Conservation (phyloP, 2,888 invertebrate genomes). For the Drosophila anomelani region DNA sequence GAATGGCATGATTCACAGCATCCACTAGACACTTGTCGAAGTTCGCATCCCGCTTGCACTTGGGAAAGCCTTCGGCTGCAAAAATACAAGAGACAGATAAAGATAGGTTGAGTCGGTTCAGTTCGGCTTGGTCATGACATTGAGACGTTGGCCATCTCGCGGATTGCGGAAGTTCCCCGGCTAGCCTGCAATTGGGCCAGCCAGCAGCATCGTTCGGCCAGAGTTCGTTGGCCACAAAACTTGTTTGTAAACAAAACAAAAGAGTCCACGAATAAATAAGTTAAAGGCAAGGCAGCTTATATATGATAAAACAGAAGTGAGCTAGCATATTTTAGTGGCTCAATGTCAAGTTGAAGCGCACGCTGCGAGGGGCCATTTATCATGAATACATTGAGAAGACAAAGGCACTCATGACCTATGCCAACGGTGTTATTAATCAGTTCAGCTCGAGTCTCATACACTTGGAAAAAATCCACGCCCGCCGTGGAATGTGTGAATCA, state of each 20-base stretch:
- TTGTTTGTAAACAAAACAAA: slow-evolving; percentile 53
- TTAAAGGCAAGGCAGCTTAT: slow-evolving; percentile 5
- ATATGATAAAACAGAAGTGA: slow-evolving; percentile 47
- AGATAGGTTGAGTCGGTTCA: slow-evolving; percentile 14
- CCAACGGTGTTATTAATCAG: slow-evolving; percentile 52
- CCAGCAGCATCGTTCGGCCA: slow-evolving; percentile 16
- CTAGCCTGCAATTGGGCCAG: slow-evolving; percentile 63
- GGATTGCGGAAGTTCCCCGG: slow-evolving; percentile 57
- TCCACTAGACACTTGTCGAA: slow-evolving; percentile 87
- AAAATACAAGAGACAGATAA: slow-evolving; percentile 7
- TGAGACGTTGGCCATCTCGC: slow-evolving; percentile 45
- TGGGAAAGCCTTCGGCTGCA: slow-evolving; percentile 86
- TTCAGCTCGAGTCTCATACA: not conserved
- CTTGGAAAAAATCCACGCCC: slow-evolving; percentile 12
- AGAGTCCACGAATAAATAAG: slow-evolving; percentile 19
- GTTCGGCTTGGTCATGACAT: slow-evolving; percentile 60
- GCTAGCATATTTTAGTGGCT: slow-evolving; percentile 59
- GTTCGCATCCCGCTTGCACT: slow-evolving; percentile 86
- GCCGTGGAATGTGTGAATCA: slow-evolving; percentile 29
- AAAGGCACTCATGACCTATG: slow-evolving; percentile 69
- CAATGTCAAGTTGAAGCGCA: slow-evolving; percentile 75
- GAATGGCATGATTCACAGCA: slow-evolving; percentile 86
- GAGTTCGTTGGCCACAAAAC: slow-evolving; percentile 59
- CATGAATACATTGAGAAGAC: slow-evolving; percentile 49
- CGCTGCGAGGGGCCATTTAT: slow-evolving; percentile 45